phyloP scores from a whole-genome alignment of 1,140 invertebrate species.

The Drosophila rhopaloa region DNA sequence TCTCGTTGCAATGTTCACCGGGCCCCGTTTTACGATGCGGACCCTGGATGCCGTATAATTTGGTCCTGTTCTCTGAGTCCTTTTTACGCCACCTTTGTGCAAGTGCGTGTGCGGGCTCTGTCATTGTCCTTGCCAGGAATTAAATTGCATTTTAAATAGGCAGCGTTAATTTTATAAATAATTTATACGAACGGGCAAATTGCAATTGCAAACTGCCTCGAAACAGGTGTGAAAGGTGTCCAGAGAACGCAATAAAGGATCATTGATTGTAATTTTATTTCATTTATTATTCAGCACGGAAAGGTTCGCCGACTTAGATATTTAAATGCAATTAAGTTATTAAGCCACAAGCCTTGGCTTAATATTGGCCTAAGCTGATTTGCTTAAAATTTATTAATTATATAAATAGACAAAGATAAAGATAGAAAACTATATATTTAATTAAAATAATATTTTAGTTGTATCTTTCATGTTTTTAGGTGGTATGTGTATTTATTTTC shows the following conservation, averaged over 20 bases:
- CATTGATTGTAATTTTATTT: conserved; percentile 14
- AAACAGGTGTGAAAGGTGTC: conserved; percentile 24
- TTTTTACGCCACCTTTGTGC: conserved; percentile 16
- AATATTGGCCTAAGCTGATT: neutral
- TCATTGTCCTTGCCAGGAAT: conserved; percentile 52
- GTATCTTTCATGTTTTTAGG: too few species aligned
- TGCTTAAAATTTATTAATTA: too few species aligned
- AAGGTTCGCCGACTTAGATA: conserved; percentile 1
- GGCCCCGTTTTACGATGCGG: neutral
- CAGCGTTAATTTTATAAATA: conserved; percentile 49
- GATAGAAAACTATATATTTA: too few species aligned
- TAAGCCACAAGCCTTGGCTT: neutral
- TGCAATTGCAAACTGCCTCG: conserved; percentile 26
- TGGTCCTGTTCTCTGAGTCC: conserved; percentile 45
- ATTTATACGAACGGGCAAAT: conserved; percentile 51
- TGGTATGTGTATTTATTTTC: conserved; percentile 5
- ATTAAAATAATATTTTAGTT: too few species aligned
- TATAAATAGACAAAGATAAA: too few species aligned
- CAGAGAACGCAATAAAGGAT: conserved; percentile 4
- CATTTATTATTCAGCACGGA: conserved; percentile 10
- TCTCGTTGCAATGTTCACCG: conserved; percentile 40
- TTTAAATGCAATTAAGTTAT: conserved; percentile 8
- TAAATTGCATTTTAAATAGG: conserved; percentile 63
- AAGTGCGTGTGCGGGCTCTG: conserved; percentile 38
- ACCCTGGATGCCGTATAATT: conserved; percentile 54